phyloP scores from a whole-genome alignment of 2,113 vertebrate species.

The Bubo blakistoni region DNA sequence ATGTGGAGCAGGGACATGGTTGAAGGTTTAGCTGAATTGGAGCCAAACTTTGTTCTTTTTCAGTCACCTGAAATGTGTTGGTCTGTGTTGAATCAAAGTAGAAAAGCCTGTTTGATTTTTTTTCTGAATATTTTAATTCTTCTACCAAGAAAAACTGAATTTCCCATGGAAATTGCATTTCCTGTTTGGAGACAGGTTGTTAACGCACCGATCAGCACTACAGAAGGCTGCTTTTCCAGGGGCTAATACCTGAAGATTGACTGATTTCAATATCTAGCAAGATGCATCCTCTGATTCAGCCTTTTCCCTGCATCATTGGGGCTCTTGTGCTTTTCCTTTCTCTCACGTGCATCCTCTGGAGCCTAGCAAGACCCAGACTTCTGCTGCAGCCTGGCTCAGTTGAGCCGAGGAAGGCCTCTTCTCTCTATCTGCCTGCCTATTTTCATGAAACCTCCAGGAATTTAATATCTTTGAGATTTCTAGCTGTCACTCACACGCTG shows the following conservation, averaged over 20 bases:
- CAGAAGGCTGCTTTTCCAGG: conserved; percentile 19
- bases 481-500: conserved; percentile 15
- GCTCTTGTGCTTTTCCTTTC: neutral
- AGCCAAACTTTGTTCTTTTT: neutral
- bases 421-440: neutral
- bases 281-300: neutral
- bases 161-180: conserved; percentile 28
- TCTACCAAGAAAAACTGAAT: neutral
- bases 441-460: conserved; percentile 3
- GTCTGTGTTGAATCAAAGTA: neutral
- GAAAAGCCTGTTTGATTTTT: neutral
- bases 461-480: conserved; percentile 25
- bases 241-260: conserved; percentile 1
- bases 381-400: neutral
- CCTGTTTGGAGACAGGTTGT: neutral
- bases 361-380: neutral
- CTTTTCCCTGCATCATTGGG: neutral
- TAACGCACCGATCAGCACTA: neutral
- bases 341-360: neutral
- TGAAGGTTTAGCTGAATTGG: neutral
- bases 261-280: conserved; percentile 7
- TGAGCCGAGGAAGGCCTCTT: neutral
- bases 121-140: conserved; percentile 4
- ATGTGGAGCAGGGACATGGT: neutral
- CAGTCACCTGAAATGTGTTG: neutral